Evolutionary conservation across 2,888 invertebrate species (phyloP).

Genomic region (Tridacna gigas): DNA sequence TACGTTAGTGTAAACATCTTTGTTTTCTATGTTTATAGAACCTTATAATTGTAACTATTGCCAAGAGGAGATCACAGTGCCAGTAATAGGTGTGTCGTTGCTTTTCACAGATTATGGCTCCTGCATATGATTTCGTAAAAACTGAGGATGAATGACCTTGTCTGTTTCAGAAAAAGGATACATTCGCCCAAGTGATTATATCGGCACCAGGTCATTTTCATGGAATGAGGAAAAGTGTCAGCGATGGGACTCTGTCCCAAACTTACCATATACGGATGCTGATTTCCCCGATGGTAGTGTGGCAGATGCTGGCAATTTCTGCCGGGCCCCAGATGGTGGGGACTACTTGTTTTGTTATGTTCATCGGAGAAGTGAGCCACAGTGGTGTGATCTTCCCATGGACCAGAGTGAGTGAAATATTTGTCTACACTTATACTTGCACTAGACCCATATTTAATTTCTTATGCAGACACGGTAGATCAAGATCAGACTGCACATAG

Average conservation of each 20-base stretch:
- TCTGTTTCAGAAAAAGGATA: conserved; percentile 6
- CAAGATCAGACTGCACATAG: too few species aligned
- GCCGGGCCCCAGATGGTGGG: neutral
- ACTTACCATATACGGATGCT: neutral
- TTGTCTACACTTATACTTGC: too few species aligned
- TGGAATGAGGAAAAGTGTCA: conserved; percentile 2
- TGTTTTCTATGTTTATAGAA: too few species aligned
- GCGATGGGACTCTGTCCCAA: neutral
- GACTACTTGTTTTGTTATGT: conserved; percentile 12
- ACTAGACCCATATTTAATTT: too few species aligned
- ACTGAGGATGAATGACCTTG: too few species aligned
- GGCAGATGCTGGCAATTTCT: neutral
- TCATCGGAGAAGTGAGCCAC: neutral
- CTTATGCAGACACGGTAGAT: too few species aligned
- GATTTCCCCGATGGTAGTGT: conserved; percentile 5
- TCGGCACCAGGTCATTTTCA: neutral
- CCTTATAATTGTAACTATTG: too few species aligned
- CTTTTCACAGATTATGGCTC: too few species aligned
- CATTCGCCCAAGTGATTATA: neutral
- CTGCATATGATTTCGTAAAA: too few species aligned
- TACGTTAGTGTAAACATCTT: too few species aligned
- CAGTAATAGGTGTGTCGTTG: too few species aligned
- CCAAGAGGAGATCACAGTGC: too few species aligned
- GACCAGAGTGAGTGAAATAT: conserved; percentile 4
- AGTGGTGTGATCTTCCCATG: neutral